These are phyloP conservation scores for Monodelphis domestica DNA, from an alignment of 2,797 vertebrate species.

Conservation along the genomic window DNA sequence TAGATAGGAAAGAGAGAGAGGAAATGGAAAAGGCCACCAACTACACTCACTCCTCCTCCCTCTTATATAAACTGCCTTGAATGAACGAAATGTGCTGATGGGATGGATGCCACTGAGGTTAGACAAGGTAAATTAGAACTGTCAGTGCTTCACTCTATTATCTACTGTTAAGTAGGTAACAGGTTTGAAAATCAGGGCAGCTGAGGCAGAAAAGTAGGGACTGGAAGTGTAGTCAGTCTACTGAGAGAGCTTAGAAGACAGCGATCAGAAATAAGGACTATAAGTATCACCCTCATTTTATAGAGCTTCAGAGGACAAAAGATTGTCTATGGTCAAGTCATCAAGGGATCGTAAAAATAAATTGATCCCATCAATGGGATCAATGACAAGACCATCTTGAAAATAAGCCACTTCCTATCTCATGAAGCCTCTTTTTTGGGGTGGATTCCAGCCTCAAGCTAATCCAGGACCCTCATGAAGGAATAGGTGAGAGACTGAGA, in stretches of 20 bases:
- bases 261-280: background rate
- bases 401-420: background rate
- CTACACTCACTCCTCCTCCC: background rate
- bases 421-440: background rate
- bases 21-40: background rate
- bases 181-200: background rate
- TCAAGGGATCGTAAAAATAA: background rate
- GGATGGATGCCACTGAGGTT: background rate
- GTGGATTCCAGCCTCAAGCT: background rate
- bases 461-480: background rate
- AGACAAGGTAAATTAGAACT: background rate
- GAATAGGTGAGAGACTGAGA: background rate
- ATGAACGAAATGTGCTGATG: background rate
- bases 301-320: background rate
- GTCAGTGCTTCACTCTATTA: background rate
- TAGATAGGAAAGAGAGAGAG: background rate
- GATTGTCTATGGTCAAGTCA: no score
- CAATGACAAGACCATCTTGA: background rate
- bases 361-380: no score
- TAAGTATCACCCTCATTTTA: background rate
- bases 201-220: background rate
- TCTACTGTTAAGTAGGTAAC: no score
- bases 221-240: background rate
- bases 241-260: background rate
- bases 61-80: background rate